Evolutionary conservation across 64 coral and sea anemone species (phyloP), one percentile per base, ranked within the genome.

Genomic region (Montipora foliosa): DNA sequence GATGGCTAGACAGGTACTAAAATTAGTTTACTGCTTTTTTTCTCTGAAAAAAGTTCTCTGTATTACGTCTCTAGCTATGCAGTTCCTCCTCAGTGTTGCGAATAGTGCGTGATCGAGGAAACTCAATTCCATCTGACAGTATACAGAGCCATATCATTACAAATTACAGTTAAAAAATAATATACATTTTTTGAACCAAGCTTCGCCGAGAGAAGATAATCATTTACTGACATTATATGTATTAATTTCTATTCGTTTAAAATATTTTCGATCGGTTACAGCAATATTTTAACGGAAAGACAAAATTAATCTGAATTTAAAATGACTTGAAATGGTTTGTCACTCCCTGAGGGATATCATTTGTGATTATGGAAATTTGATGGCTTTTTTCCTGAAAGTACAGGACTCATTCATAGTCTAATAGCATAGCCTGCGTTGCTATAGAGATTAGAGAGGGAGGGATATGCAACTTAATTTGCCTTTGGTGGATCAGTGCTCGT

Each of bases 1-100:
- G 58, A 94, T 99, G 95, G 95, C 92, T 8, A 91, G 84, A 62
- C 98, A 99, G 95, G 98, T 96, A 88, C 46, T 10, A 19, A 44
- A 5, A 45, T 81, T 13, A 69, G 8, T 45, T 49, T 68, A 73
- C 72, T 46, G 2, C 9, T 37, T 48, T 79, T 70, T 66, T 57
- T n/a, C 19, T 1, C 4, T 4, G 13, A 12, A 15, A 14, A 14
- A 64, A 14, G 64, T 55, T 77, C 37, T 72, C 6, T n/a, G 58
- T 91, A 37, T 7, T 20, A 8, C 53, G 15, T 46, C 59, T 15
- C 55, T 22, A 79, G 10, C 58, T 79, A 67, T 10, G 3, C 46
- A 20, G 22, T 67, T 47, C 45, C 2, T 44, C 11, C 46, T 37
- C 37, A 37, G 37, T 46, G 6, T 64, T 64, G 53, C 78, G 45